Conservation (phyloP, 2,888 invertebrate species). For the Leucania comma region DNA sequence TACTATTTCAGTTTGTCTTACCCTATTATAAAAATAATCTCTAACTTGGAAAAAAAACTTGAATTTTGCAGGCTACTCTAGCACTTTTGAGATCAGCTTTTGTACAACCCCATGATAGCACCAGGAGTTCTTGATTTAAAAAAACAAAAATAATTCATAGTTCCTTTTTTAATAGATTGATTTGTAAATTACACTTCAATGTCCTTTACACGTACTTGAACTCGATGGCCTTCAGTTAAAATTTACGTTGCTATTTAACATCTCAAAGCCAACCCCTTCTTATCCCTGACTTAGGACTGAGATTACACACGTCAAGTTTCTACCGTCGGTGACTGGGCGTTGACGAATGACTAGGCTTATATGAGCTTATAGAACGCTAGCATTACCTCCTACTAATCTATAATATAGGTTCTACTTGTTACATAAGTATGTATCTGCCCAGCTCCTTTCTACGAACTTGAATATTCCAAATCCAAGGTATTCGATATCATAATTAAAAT, state of each 20-base stretch:
- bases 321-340: conserved; percentile 56
- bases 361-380: conserved; percentile 47
- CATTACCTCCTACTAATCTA: conserved; percentile 47
- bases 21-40: too few relatives aligned
- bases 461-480: neutral
- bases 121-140: neutral
- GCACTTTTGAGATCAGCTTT: too few relatives aligned
- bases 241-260: conserved; percentile 56
- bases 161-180: neutral
- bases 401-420: conserved; percentile 18
- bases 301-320: conserved; percentile 62
- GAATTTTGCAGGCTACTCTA: too few relatives aligned
- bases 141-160: neutral
- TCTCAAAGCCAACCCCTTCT: conserved; percentile 58
- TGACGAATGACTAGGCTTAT: conserved; percentile 64
- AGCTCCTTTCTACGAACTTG: neutral
- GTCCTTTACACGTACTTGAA: conserved; percentile 39
- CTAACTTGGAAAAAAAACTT: too few relatives aligned
- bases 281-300: conserved; percentile 61
- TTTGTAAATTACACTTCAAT: conserved; percentile 4
- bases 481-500: conserved; percentile 39
- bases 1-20: too few relatives aligned
- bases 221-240: conserved; percentile 48
- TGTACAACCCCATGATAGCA: neutral
- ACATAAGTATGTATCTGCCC: conserved; percentile 11